These are phyloP conservation scores for Lithosia quadra DNA, from an alignment of 2,888 invertebrate species.

Conservation along the genomic window DNA sequence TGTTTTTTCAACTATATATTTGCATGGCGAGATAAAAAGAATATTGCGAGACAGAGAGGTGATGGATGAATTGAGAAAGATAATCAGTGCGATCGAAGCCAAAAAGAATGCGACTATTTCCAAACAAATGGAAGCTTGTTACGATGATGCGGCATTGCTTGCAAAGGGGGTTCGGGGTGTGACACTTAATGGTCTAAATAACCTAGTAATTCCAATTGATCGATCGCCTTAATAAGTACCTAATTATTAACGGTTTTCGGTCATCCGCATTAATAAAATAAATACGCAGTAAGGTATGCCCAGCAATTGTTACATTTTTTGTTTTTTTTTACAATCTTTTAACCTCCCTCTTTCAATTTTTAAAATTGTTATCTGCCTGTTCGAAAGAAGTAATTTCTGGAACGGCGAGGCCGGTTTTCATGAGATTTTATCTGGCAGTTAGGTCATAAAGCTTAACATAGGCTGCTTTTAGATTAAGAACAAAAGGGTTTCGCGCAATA, in stretches of 20 bases:
- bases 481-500: too few relatives aligned
- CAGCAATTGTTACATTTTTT: neutral
- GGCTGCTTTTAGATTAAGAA: too few relatives aligned
- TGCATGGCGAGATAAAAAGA: slow-evolving; percentile 7
- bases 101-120: neutral
- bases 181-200: neutral
- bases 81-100: neutral
- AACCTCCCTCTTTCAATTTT: too few relatives aligned
- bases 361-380: too few relatives aligned
- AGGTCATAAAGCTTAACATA: too few relatives aligned
- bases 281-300: neutral
- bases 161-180: neutral
- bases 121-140: neutral
- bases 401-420: too few relatives aligned
- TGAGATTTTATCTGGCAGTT: too few relatives aligned
- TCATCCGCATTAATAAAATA: neutral
- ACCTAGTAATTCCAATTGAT: neutral
- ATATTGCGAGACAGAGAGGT: slow-evolving; percentile 5
- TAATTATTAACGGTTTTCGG: neutral
- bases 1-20: neutral
- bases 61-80: neutral
- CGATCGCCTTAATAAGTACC: neutral
- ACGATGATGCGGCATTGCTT: neutral
- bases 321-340: too few relatives aligned
- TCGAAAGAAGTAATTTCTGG: too few relatives aligned